A percentile compares a stretch with the other conserved stretches of the same genome.
Evolutionary conservation across 2,797 vertebrate genomes (phyloP).

Genomic region (Capromys pilorides): DNA sequence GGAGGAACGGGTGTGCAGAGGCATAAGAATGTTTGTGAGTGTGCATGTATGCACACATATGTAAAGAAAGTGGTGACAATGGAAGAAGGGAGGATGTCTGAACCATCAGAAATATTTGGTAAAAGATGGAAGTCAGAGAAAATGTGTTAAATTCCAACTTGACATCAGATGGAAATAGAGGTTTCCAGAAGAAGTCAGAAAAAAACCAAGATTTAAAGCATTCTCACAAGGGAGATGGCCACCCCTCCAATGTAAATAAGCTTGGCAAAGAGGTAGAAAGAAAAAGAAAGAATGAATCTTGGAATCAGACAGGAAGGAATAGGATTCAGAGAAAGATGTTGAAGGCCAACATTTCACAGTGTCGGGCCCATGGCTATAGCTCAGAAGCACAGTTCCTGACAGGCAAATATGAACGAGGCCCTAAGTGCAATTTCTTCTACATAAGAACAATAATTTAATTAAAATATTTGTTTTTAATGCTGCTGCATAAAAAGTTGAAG

Average conservation of each 20-base stretch:
- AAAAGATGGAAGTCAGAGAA: not conserved
- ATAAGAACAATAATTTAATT: too few relatives aligned
- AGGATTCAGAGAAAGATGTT: slow-evolving; percentile 48
- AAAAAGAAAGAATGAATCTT: slow-evolving; percentile 35
- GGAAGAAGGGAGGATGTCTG: not conserved
- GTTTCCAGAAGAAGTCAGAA: not conserved
- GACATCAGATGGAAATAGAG: slow-evolving; percentile 21
- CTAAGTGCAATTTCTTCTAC: too few relatives aligned
- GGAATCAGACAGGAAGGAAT: slow-evolving; percentile 4
- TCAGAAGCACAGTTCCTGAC: too few relatives aligned
- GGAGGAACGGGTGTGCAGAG: not conserved
- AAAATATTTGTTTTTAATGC: slow-evolving; percentile 24
- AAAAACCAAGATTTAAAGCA: slow-evolving; percentile 33
- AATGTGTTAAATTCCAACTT: slow-evolving; percentile 27
- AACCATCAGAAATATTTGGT: not conserved
- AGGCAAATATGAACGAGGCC: too few relatives aligned
- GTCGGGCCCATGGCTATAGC: not conserved
- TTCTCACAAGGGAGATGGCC: slow-evolving; percentile 30
- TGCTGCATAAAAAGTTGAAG: slow-evolving; percentile 63
- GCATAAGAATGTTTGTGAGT: not conserved
- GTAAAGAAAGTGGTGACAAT: not conserved
- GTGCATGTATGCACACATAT: not conserved
- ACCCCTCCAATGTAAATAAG: not conserved
- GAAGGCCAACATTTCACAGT: slow-evolving; percentile 62
- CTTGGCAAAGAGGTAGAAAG: slow-evolving; percentile 41